Conservation (phyloP, 2,797 vertebrate species). For the Coregonus ussuriensis region DNA sequence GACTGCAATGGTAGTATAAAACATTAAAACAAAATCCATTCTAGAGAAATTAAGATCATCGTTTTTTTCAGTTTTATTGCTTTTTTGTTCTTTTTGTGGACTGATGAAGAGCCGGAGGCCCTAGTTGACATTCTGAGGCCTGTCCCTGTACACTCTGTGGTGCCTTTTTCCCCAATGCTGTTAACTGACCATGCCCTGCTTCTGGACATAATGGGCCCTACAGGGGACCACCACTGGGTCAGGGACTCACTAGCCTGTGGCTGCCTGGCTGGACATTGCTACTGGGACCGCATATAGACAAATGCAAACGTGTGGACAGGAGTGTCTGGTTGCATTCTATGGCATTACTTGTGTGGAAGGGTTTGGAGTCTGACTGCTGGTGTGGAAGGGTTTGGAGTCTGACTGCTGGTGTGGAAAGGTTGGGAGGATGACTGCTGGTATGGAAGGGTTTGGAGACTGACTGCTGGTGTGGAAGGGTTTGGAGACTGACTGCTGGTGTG, state of each 20-base stretch:
- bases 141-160: constrained; percentile 45
- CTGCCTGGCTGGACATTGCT: neutral
- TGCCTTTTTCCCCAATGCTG: constrained; percentile 64
- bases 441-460: too few relatives aligned
- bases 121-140: constrained; percentile 38
- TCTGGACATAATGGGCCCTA: constrained; percentile 7
- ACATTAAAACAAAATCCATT: constrained; percentile 32
- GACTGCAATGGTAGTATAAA: constrained; percentile 24
- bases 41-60: constrained; percentile 76
- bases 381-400: too few relatives aligned
- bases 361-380: constrained; percentile 48
- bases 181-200: constrained; percentile 8
- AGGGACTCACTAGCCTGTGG: neutral
- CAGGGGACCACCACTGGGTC: neutral
- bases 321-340: constrained; percentile 23
- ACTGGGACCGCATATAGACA: neutral
- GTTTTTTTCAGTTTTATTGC: constrained; percentile 59
- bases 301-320: neutral
- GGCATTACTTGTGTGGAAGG: constrained; percentile 41
- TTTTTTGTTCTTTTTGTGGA: constrained; percentile 49
- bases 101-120: constrained; percentile 29
- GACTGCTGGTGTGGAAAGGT: constrained; percentile 28
- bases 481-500: constrained; percentile 36
- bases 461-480: constrained; percentile 36
- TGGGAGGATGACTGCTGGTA: constrained; percentile 42